Evolutionary conservation across 2,113 vertebrate species (phyloP).

Genomic region (Brienomyrus brachyistius): DNA sequence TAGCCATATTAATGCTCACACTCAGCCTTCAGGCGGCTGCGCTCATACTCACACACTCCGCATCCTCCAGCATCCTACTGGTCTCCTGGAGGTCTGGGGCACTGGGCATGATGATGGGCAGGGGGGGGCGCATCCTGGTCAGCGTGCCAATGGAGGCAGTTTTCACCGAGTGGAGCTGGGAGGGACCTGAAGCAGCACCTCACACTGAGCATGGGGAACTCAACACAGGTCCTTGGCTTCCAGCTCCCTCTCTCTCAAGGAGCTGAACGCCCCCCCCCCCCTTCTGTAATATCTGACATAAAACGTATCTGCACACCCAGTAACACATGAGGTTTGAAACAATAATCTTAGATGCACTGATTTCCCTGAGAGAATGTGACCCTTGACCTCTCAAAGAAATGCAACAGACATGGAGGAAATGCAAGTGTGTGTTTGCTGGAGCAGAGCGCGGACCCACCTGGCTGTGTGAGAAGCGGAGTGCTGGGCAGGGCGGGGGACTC

Average conservation of each 20-base stretch:
- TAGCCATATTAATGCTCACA: background rate
- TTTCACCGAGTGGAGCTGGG: slow-evolving; percentile 66
- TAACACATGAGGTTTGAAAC: background rate
- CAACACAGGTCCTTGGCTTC: background rate
- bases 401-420: background rate
- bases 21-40: background rate
- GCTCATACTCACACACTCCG: slow-evolving; percentile 64
- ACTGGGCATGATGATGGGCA: slow-evolving; percentile 73
- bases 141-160: slow-evolving; percentile 73
- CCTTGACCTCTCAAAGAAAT: background rate
- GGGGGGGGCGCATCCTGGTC: slow-evolving; percentile 68
- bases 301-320: background rate
- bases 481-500: slow-evolving; percentile 80
- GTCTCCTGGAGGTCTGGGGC: slow-evolving; percentile 73
- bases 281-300: background rate
- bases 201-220: background rate
- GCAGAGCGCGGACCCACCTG: slow-evolving; percentile 55
- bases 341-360: background rate
- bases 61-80: slow-evolving; percentile 72
- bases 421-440: background rate
- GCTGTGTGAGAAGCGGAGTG: slow-evolving; percentile 82
- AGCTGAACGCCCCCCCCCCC: background rate
- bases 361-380: background rate
- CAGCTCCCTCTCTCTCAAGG: background rate
- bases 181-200: slow-evolving; percentile 46